Conservation (phyloP, 92 coral and sea anemone species). For the Porites evermanni region DNA sequence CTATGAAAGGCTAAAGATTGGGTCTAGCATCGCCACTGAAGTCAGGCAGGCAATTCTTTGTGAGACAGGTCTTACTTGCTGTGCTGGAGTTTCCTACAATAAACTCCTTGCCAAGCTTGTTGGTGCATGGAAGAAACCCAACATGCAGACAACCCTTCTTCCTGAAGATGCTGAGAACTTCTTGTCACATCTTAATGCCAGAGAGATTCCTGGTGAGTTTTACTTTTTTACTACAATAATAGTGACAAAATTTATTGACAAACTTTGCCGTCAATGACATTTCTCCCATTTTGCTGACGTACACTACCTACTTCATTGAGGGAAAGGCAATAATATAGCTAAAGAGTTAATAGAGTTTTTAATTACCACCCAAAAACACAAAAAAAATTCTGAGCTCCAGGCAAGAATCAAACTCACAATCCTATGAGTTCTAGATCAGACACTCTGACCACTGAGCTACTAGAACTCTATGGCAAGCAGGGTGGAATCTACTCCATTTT, state of each 20-base stretch:
- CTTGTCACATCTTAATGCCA: constrained; percentile 60
- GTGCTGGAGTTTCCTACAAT: constrained; percentile 84
- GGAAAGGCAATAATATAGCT: too few species aligned
- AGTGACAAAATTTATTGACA: too few species aligned
- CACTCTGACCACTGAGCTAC: too few species aligned
- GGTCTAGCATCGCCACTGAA: constrained; percentile 79
- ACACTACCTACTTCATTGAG: too few species aligned
- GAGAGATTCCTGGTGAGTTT: constrained; percentile 79
- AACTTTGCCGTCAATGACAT: background rate
- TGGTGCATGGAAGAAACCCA: constrained; percentile 83
- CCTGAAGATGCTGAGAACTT: constrained; percentile 66
- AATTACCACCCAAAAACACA: too few species aligned
- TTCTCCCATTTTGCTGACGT: background rate
- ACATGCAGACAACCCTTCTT: constrained; percentile 77
- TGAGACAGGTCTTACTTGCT: constrained; percentile 81
- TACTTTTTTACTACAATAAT: background rate
- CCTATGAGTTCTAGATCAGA: too few species aligned
- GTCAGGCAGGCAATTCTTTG: constrained; percentile 68
- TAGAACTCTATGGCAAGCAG: too few species aligned
- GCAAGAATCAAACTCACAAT: too few species aligned
- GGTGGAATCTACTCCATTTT: too few species aligned
- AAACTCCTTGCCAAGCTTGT: constrained; percentile 84
- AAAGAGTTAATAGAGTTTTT: too few species aligned
- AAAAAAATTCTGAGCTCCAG: too few species aligned
- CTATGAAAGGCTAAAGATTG: constrained; percentile 67